phyloP scores from a whole-genome alignment of 1,140 invertebrate genomes.

The Heliconius nattereri region DNA sequence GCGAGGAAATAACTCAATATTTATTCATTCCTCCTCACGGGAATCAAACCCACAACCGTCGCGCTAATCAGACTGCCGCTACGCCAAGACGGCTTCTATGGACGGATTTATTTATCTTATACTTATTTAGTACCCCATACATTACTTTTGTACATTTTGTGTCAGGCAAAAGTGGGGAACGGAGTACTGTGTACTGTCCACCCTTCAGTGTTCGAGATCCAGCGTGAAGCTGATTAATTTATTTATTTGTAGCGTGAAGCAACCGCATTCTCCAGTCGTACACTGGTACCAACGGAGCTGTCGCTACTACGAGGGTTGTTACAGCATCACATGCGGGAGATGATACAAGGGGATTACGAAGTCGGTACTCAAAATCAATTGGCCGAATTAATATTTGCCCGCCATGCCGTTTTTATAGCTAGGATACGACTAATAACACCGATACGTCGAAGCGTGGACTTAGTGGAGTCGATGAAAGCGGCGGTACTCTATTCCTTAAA shows the following conservation, averaged over 20 bases:
- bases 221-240: too few relatives aligned
- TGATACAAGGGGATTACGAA: conserved; percentile 36
- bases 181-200: too few relatives aligned
- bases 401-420: conserved; percentile 46
- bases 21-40: too few relatives aligned
- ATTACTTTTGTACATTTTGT: too few relatives aligned
- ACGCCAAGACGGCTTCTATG: too few relatives aligned
- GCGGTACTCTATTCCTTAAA: conserved; percentile 38
- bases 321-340: conserved; percentile 44
- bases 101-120: too few relatives aligned
- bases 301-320: conserved; percentile 40
- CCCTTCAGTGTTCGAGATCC: too few relatives aligned
- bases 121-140: too few relatives aligned
- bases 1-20: too few relatives aligned
- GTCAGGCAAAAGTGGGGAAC: too few relatives aligned
- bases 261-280: conserved; percentile 30
- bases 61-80: too few relatives aligned
- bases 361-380: conserved; percentile 40
- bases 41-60: too few relatives aligned
- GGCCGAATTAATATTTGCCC: conserved; percentile 46
- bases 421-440: conserved; percentile 42
- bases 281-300: conserved; percentile 48
- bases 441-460: conserved; percentile 45
- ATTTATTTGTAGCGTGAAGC: conserved; percentile 30
- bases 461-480: conserved; percentile 47